phyloP scores from a whole-genome alignment of 2,113 vertebrate species.

The Lucifuga dentata region DNA sequence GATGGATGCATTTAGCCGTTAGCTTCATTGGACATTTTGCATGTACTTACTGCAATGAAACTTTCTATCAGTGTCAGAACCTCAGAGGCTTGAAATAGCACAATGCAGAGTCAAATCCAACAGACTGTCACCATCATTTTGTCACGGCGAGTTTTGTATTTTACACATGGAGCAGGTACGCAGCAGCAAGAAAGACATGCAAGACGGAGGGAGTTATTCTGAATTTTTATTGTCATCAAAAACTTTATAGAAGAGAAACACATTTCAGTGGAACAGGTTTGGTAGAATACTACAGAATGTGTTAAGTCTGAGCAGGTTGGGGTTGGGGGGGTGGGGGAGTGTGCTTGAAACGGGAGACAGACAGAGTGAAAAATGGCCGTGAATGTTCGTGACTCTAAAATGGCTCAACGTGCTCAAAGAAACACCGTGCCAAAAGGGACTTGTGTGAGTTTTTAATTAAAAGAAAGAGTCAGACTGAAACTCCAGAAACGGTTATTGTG shows the following conservation, averaged over 20 bases:
- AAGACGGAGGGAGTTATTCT: not conserved
- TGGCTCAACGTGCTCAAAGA: not conserved
- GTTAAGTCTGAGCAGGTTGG: too few species aligned
- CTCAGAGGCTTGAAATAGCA: constrained; percentile 3
- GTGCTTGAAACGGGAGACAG: not conserved
- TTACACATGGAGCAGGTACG: too few species aligned
- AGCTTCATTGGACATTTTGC: constrained; percentile 45
- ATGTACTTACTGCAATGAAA: constrained; percentile 34
- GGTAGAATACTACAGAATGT: not conserved
- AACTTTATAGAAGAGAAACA: not conserved
- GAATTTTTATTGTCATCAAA: not conserved
- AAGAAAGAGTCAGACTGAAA: not conserved
- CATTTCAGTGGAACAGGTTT: not conserved
- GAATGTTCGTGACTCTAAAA: too few species aligned
- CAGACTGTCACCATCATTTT: not conserved
- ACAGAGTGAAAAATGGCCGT: not conserved
- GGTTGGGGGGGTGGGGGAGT: too few species aligned
- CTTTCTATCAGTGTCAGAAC: constrained; percentile 20
- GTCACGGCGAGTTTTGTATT: too few species aligned
- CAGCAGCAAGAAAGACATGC: not conserved
- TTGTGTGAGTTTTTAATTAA: too few species aligned
- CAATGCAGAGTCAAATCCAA: not conserved
- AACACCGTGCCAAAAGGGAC: not conserved
- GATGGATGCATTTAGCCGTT: constrained; percentile 44
- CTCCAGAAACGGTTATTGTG: not conserved